Evolutionary conservation across 2,797 vertebrate species (phyloP).

Genomic region (Ctenochaetus hawaiiensis): DNA sequence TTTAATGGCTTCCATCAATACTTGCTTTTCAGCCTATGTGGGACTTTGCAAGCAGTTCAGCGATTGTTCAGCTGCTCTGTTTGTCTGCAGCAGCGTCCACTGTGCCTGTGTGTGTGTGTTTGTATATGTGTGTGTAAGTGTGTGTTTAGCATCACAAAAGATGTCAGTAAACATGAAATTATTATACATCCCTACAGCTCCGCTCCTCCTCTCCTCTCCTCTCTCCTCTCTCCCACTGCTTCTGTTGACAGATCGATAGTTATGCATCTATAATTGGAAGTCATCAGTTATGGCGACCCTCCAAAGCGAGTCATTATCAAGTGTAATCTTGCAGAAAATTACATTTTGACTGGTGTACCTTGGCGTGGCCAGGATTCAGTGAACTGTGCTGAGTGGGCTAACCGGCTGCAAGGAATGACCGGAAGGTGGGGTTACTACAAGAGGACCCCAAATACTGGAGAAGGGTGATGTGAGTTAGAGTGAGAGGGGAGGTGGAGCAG

Average conservation of each 20-base stretch:
- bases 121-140: conserved; percentile 13
- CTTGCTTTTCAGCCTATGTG: conserved; percentile 31
- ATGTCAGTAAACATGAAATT: conserved; percentile 62
- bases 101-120: conserved; percentile 27
- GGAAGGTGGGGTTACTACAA: conserved; percentile 42
- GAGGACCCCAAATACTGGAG: conserved; percentile 23
- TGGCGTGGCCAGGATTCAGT: conserved; percentile 72
- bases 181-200: conserved; percentile 35
- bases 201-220: background rate
- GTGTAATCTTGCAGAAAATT: conserved; percentile 92
- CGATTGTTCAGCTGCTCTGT: conserved; percentile 44
- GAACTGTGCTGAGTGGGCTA: conserved; percentile 71
- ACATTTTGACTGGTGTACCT: conserved; percentile 85
- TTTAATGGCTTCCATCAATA: conserved; percentile 53
- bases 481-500: background rate
- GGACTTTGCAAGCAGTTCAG: conserved; percentile 67
- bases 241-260: conserved; percentile 86
- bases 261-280: conserved; percentile 86
- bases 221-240: conserved; percentile 17
- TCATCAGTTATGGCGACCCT: conserved; percentile 83
- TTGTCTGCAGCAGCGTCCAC: conserved; percentile 35
- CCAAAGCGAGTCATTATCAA: conserved; percentile 88
- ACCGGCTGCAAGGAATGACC: conserved; percentile 50
- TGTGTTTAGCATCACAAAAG: conserved; percentile 27
- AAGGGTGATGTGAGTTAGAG: background rate